Conservation (phyloP, 2,113 vertebrate species). For the Macheiramphus alcinus region DNA sequence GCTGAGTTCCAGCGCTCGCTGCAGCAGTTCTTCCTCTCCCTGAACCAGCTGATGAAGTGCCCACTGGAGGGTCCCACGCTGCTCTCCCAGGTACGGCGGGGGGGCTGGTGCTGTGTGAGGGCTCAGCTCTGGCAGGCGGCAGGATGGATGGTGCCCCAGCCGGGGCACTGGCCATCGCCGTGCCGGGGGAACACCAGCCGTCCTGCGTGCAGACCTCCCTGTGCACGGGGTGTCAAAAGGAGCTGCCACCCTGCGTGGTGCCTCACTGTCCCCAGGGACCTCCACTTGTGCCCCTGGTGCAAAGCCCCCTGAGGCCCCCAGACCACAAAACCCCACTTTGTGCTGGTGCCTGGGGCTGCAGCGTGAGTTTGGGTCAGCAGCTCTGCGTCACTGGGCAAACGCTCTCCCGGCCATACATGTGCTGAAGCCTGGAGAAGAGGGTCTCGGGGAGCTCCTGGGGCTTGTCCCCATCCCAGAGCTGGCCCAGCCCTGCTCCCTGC, state of each 20-base stretch:
- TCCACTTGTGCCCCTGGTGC: not conserved
- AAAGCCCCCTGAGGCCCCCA: not conserved
- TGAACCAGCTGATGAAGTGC: slow-evolving; percentile 55
- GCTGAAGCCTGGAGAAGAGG: not conserved
- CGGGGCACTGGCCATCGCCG: not conserved
- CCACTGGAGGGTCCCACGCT: slow-evolving; percentile 9
- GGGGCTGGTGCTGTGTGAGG: not conserved
- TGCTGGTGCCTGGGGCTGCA: accelerated
- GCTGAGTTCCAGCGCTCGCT: not conserved
- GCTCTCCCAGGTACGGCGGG: not conserved
- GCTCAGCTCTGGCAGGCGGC: not conserved
- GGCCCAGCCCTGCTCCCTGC: not conserved
- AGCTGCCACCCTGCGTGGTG: accelerated
- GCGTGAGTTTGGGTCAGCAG: accelerated
- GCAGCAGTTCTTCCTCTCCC: not conserved
- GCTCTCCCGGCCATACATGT: accelerated
- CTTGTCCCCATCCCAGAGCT: not conserved
- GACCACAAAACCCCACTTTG: accelerated
- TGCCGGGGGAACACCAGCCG: not conserved
- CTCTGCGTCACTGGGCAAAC: accelerated
- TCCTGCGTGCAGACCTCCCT: not conserved
- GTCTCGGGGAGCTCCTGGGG: not conserved
- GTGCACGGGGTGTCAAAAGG: accelerated
- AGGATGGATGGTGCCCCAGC: not conserved
- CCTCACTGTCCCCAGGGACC: not conserved